Conservation (phyloP, 2,888 invertebrate genomes). For the Nectonema munidae region DNA sequence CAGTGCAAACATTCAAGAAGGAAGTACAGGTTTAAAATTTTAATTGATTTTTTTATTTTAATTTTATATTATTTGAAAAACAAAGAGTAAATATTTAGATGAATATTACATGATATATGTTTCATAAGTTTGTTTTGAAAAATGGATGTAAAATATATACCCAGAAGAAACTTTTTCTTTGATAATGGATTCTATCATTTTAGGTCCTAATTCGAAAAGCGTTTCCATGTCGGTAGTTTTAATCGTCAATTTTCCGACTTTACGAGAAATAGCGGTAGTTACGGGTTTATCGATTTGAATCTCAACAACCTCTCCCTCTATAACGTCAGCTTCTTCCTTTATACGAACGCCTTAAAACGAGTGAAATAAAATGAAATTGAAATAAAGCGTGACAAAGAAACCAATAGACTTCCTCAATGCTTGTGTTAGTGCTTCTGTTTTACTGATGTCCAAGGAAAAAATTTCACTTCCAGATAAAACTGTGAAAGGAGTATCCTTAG, state of each 20-base stretch:
- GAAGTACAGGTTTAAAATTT: too few relatives aligned
- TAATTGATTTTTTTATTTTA: too few relatives aligned
- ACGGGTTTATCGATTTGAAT: slow-evolving; percentile 78
- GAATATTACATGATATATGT: too few relatives aligned
- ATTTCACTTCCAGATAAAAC: slow-evolving; percentile 95
- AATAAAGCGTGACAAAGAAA: too few relatives aligned
- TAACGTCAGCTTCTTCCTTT: slow-evolving; percentile 83
- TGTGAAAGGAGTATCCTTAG: slow-evolving; percentile 79
- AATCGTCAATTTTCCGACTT: slow-evolving; percentile 63
- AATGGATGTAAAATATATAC: slow-evolving; percentile 22
- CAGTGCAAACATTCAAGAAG: too few relatives aligned
- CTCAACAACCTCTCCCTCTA: slow-evolving; percentile 92
- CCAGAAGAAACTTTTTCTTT: slow-evolving; percentile 50
- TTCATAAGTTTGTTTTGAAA: too few relatives aligned
- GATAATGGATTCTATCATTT: slow-evolving; percentile 78
- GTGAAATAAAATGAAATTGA: too few relatives aligned
- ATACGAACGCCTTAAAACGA: slow-evolving; percentile 79
- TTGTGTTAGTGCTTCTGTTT: slow-evolving; percentile 86
- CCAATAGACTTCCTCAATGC: slow-evolving; percentile 67
- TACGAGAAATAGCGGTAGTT: slow-evolving; percentile 31
- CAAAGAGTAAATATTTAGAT: too few relatives aligned
- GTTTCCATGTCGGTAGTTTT: slow-evolving; percentile 99
- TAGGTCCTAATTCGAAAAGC: slow-evolving; percentile 78
- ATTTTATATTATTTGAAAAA: too few relatives aligned
- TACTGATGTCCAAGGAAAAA: slow-evolving; percentile 88